Percentiles rank a stretch among this genome's conserved stretches.
These are phyloP conservation scores for Catharus minimus DNA, from an alignment of 2,113 vertebrate species.

Conservation along the genomic window DNA sequence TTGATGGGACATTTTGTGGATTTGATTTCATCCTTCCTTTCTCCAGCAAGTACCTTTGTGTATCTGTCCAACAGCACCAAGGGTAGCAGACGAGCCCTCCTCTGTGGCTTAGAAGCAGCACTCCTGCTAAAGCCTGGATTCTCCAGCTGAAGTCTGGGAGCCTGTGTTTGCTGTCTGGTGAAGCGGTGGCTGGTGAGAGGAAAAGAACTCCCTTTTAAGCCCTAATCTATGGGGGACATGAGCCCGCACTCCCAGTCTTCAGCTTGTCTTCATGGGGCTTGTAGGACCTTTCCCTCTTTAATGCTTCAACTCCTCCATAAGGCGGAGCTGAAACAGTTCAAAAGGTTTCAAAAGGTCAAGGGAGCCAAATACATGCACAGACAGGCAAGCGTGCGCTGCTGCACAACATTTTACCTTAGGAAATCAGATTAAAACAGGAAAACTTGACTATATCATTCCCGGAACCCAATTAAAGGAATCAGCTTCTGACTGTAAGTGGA, in stretches of 20 bases:
- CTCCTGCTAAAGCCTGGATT: neutral
- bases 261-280: neutral
- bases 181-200: neutral
- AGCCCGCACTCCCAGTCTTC: neutral
- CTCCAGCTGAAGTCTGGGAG: neutral
- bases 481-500: neutral
- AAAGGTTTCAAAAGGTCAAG: rapidly evolving
- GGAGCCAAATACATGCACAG: neutral
- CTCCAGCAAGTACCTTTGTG: neutral
- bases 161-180: neutral
- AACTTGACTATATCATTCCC: neutral
- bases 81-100: neutral
- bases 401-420: neutral
- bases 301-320: rapidly evolving
- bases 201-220: neutral
- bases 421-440: neutral
- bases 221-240: rapidly evolving
- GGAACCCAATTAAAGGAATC: neutral
- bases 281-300: neutral
- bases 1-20: neutral
- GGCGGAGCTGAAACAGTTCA: neutral
- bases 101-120: neutral
- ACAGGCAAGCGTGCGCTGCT: neutral
- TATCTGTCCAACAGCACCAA: neutral
- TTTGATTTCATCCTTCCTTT: neutral